Evolutionary conservation across 1,140 invertebrate genomes (phyloP).

Genomic region (Vanessa atalanta): DNA sequence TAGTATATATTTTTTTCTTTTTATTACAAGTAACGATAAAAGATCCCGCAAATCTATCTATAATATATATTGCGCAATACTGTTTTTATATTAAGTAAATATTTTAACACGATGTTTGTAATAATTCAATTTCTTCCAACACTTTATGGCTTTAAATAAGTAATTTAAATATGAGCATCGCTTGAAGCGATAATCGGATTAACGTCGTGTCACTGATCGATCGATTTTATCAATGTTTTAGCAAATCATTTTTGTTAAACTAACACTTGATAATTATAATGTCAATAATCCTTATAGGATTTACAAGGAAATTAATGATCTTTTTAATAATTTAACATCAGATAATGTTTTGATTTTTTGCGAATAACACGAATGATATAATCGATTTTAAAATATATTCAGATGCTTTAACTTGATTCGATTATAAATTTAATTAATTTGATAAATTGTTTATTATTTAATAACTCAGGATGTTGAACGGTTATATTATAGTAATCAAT

Average conservation of each 20-base stretch:
- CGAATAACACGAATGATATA: neutral
- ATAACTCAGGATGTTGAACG: too few relatives aligned
- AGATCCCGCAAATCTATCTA: too few relatives aligned
- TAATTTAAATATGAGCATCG: conserved; percentile 30
- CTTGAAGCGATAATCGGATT: conserved; percentile 40
- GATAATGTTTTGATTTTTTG: conserved; percentile 4
- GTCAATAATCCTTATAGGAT: conserved; percentile 13
- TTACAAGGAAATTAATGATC: conserved; percentile 9
- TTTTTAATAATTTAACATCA: conserved; percentile 2
- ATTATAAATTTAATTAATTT: conserved; percentile 4
- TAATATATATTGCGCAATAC: too few relatives aligned
- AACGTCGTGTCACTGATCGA: conserved; percentile 30
- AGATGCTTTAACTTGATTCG: conserved; percentile 6
- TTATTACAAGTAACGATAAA: too few relatives aligned
- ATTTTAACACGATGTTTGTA: neutral
- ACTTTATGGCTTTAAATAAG: conserved; percentile 6
- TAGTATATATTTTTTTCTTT: too few relatives aligned
- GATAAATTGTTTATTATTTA: neutral
- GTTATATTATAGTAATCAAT: too few relatives aligned
- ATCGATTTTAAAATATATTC: conserved; percentile 8
- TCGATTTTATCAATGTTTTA: conserved; percentile 43
- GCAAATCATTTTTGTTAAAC: conserved; percentile 40
- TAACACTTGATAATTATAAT: conserved; percentile 39
- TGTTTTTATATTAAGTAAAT: neutral
- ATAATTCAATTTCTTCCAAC: neutral